Evolutionary conservation across 2,888 invertebrate species (phyloP).

Genomic region (Rhaphigaster nebulosa): DNA sequence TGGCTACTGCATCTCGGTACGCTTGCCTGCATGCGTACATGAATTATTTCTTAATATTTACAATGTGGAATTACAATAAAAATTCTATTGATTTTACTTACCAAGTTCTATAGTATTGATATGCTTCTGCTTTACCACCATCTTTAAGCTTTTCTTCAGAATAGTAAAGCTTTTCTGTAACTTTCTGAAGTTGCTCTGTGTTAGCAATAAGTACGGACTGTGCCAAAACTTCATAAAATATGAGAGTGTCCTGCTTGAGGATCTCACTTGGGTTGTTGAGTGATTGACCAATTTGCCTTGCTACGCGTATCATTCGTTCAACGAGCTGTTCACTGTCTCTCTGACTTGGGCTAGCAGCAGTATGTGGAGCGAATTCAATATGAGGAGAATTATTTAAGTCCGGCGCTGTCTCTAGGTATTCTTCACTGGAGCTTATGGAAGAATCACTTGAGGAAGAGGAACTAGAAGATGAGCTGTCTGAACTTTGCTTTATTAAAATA

Average conservation of each 20-base stretch:
- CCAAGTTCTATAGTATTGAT: slow-evolving; percentile 29
- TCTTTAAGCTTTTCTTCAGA: slow-evolving; percentile 7
- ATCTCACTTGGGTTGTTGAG: slow-evolving; percentile 74
- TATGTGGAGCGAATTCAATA: slow-evolving; percentile 70
- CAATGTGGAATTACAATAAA: not conserved
- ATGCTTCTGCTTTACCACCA: not conserved
- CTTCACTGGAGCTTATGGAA: slow-evolving; percentile 68
- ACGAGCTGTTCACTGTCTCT: slow-evolving; percentile 68
- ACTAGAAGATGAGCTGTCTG: slow-evolving; percentile 61
- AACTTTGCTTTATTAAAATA: slow-evolving; percentile 57
- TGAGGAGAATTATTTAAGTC: slow-evolving; percentile 70
- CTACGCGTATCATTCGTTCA: slow-evolving; percentile 68
- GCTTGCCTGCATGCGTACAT: slow-evolving; percentile 70
- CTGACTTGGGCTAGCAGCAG: slow-evolving; percentile 70
- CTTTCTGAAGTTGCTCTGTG: slow-evolving; percentile 74
- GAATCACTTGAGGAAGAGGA: slow-evolving; percentile 65
- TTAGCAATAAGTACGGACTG: slow-evolving; percentile 76
- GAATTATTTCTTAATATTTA: not conserved
- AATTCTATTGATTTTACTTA: not conserved
- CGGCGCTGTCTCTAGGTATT: slow-evolving; percentile 69
- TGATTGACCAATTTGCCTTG: slow-evolving; percentile 75
- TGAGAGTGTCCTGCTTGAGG: slow-evolving; percentile 73
- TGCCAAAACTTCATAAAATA: slow-evolving; percentile 76
- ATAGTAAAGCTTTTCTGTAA: slow-evolving; percentile 72
- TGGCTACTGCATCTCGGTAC: slow-evolving; percentile 73